phyloP scores from a whole-genome alignment of 2,888 invertebrate genomes.

The Drosophila meridionalis region DNA sequence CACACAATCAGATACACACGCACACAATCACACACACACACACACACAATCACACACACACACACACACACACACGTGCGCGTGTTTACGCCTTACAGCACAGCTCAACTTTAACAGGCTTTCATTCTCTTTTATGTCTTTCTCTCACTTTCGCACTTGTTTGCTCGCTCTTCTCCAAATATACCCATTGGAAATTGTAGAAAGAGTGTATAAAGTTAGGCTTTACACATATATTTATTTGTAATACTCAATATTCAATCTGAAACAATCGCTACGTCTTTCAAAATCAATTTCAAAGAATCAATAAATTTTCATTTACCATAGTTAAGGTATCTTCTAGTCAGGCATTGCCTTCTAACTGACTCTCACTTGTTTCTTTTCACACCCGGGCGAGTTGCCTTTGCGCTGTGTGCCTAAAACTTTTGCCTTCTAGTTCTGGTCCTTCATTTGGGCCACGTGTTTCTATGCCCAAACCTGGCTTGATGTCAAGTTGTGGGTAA shows the following conservation, averaged over 20 bases:
- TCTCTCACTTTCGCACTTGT: constrained; percentile 15
- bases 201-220: neutral
- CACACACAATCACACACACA: neutral
- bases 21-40: neutral
- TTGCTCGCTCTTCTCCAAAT: neutral
- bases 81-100: constrained; percentile 41
- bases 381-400: constrained; percentile 15
- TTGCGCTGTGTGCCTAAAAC: constrained; percentile 35
- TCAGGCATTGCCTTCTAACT: neutral
- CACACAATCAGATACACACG: constrained; percentile 62
- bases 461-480: constrained; percentile 10
- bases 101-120: constrained; percentile 37
- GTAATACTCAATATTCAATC: neutral
- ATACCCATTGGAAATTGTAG: neutral
- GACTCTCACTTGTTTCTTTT: neutral
- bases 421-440: constrained; percentile 32
- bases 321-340: neutral
- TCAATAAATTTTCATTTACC: neutral
- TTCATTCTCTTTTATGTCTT: constrained; percentile 23
- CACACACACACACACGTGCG: constrained; percentile 63
- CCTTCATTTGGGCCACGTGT: constrained; percentile 57
- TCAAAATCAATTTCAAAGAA: neutral
- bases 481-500: constrained; percentile 7
- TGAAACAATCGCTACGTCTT: neutral
- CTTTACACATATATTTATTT: neutral